Percentiles rank a stretch among this genome's conserved stretches.
phyloP scores from a whole-genome alignment of 37 sponge, comb jelly and placozoan genomes.

The Petrosia ficiformis region DNA sequence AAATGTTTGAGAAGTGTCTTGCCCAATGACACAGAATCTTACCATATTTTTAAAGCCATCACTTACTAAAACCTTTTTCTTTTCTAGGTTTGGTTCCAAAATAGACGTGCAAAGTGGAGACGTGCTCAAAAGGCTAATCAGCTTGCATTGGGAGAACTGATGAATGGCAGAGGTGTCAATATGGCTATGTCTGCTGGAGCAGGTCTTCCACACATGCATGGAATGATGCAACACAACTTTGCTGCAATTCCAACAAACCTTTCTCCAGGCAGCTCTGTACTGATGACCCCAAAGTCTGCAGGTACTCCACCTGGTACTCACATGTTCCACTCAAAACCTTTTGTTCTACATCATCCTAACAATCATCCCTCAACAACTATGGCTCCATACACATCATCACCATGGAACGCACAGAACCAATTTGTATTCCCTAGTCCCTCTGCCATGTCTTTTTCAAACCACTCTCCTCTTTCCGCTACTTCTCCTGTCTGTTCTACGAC shows the following conservation, averaged over 20 bases:
- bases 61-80: background rate
- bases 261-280: conserved; percentile 69
- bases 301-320: conserved; percentile 39
- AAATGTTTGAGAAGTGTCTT: too few species aligned
- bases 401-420: conserved; percentile 73
- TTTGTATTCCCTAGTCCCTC: conserved; percentile 71
- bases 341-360: conserved; percentile 62
- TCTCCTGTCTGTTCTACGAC: background rate
- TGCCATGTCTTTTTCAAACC: conserved; percentile 42
- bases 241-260: conserved; percentile 42
- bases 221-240: conserved; percentile 30
- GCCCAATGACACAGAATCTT: background rate
- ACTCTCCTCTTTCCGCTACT: conserved; percentile 42
- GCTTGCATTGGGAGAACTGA: conserved; percentile 67
- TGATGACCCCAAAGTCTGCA: conserved; percentile 86
- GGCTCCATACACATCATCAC: conserved; percentile 42
- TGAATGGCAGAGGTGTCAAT: conserved; percentile 52
- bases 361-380: conserved; percentile 9
- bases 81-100: conserved; percentile 83
- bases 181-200: conserved; percentile 30
- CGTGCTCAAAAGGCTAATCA: conserved; percentile 84
- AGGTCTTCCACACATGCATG: conserved; percentile 42
- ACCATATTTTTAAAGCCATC: background rate
- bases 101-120: conserved; percentile 82
- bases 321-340: conserved; percentile 11